Evolutionary conservation across 2,113 vertebrate genomes (phyloP).

Genomic region (Diadophis punctatus): DNA sequence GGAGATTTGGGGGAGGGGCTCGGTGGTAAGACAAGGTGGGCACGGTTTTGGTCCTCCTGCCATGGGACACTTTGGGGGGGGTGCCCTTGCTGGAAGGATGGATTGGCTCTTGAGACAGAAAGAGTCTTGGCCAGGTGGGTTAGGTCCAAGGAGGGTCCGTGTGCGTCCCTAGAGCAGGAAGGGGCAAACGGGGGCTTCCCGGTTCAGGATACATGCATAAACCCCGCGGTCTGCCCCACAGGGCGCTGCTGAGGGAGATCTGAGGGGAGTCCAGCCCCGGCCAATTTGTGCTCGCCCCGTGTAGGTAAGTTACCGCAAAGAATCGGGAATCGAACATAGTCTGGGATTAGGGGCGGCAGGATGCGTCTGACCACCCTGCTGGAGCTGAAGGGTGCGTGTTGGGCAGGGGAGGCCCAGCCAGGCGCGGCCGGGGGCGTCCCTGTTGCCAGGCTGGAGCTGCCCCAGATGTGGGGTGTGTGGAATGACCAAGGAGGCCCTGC

Average conservation of each 20-base stretch:
- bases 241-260: neutral
- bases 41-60: neutral
- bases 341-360: neutral
- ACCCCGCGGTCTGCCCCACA: neutral
- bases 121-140: neutral
- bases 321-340: constrained; percentile 18
- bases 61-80: neutral
- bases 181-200: neutral
- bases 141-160: neutral
- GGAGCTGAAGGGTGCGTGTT: neutral
- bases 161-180: neutral
- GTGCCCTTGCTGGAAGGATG: neutral
- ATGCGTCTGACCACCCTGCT: neutral
- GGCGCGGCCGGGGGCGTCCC: neutral
- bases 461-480: constrained; percentile 1
- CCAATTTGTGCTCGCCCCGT: neutral
- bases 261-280: neutral
- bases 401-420: constrained; percentile 25
- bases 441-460: neutral
- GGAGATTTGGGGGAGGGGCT: neutral
- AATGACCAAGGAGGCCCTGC: constrained; percentile 23
- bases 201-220: neutral
- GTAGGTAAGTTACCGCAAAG: constrained; percentile 14
- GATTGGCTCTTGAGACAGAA: neutral
- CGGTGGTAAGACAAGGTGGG: neutral